These are phyloP conservation scores for Syngnathus typhle DNA, from an alignment of 2,113 vertebrate genomes.

Conservation along the genomic window DNA sequence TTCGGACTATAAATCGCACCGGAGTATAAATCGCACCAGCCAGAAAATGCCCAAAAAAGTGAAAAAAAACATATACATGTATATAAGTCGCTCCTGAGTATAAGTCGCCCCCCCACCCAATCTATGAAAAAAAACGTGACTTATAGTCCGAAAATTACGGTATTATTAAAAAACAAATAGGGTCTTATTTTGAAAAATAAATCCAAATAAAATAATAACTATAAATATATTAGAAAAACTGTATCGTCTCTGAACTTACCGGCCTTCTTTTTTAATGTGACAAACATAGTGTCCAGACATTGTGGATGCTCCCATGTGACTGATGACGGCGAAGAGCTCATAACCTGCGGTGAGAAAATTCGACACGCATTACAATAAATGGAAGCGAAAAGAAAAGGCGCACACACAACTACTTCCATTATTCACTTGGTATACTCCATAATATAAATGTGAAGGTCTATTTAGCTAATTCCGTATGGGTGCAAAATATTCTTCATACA, in stretches of 20 bases:
- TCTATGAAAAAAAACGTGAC: too few species aligned
- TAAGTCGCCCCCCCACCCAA: too few species aligned
- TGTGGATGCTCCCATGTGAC: constrained; percentile 96
- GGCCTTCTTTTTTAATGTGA: constrained; percentile 97
- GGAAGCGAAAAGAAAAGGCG: neutral
- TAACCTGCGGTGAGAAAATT: constrained; percentile 72
- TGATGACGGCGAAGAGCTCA: constrained; percentile 94
- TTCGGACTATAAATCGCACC: too few species aligned
- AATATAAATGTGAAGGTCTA: neutral
- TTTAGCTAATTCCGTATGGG: neutral
- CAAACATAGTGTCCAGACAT: constrained; percentile 98
- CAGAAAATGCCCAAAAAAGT: too few species aligned
- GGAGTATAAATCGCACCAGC: too few species aligned
- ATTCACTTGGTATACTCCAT: too few species aligned
- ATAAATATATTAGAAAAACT: neutral
- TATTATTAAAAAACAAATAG: too few species aligned
- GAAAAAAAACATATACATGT: too few species aligned
- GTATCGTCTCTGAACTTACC: constrained; percentile 68
- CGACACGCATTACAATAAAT: neutral
- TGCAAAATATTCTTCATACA: neutral
- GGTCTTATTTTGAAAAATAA: neutral
- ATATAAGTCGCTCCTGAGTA: too few species aligned
- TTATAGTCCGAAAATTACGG: too few species aligned
- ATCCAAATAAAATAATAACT: neutral
- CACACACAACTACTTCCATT: too few species aligned